Percentiles rank a stretch among this genome's conserved stretches.
Evolutionary conservation across 2,888 invertebrate genomes (phyloP).

Genomic region (Oscheius sp.): DNA sequence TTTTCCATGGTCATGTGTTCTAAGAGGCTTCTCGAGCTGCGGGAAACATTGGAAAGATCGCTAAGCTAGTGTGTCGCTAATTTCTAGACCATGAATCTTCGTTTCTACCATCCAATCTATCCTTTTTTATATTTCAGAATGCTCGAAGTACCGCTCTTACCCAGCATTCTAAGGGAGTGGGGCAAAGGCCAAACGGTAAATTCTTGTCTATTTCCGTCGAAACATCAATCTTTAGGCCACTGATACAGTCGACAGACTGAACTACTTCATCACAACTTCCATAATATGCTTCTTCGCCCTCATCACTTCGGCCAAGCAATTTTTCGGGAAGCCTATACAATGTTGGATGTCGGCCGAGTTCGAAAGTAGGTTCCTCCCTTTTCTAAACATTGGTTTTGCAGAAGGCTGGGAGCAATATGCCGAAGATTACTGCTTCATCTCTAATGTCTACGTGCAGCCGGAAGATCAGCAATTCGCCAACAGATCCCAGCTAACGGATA

Average conservation of each 20-base stretch:
- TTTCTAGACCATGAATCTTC: too few relatives aligned
- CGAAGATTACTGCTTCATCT: conserved; percentile 65
- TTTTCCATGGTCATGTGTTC: too few relatives aligned
- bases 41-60: too few relatives aligned
- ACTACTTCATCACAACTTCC: conserved; percentile 75
- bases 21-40: too few relatives aligned
- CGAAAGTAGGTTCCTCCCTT: conserved; percentile 29
- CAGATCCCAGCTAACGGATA: too few relatives aligned
- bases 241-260: conserved; percentile 75
- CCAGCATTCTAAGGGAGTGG: too few relatives aligned
- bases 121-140: too few relatives aligned
- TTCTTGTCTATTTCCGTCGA: too few relatives aligned
- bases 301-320: conserved; percentile 76
- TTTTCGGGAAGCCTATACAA: conserved; percentile 76
- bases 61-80: too few relatives aligned
- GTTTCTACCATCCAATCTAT: too few relatives aligned
- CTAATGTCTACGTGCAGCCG: conserved; percentile 61
- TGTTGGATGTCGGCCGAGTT: conserved; percentile 72
- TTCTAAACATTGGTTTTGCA: neutral
- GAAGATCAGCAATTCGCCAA: conserved; percentile 38
- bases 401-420: conserved; percentile 60
- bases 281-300: conserved; percentile 75
- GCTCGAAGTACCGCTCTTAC: too few relatives aligned
- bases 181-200: too few relatives aligned
- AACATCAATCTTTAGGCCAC: conserved; percentile 64